A percentile compares a stretch with the other conserved stretches of the same genome.
These are phyloP conservation scores for Caenorhabditis macrosperma DNA, from an alignment of 2,888 invertebrate species.

Conservation along the genomic window DNA sequence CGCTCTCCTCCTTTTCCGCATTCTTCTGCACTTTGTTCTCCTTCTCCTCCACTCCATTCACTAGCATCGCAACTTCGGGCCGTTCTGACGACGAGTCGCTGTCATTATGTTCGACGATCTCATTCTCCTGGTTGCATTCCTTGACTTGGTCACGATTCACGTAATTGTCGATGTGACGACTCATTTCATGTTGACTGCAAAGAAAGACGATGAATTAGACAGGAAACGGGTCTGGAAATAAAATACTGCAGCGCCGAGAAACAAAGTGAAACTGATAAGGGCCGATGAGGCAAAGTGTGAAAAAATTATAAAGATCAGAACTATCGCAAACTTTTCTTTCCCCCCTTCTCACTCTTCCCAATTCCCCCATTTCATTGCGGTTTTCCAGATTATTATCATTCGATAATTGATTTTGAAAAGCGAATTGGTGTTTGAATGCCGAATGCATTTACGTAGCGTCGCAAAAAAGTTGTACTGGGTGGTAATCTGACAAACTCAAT, in stretches of 20 bases:
- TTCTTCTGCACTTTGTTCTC: not conserved
- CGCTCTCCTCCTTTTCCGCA: slow-evolving; percentile 1
- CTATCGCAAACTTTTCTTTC: not conserved
- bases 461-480: not conserved
- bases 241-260: not conserved
- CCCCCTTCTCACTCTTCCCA: too few relatives aligned
- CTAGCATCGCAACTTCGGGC: not conserved
- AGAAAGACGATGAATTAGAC: slow-evolving; percentile 1
- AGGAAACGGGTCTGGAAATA: not conserved
- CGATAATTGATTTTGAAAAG: not conserved
- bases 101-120: not conserved
- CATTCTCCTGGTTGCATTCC: slow-evolving; percentile 12
- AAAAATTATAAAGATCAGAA: slow-evolving; percentile 13
- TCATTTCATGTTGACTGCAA: slow-evolving; percentile 61
- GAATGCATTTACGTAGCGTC: not conserved
- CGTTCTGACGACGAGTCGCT: not conserved
- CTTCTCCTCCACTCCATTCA: slow-evolving; percentile 6
- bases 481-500: slow-evolving; percentile 17
- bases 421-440: not conserved
- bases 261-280: slow-evolving; percentile 1
- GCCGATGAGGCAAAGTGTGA: not conserved
- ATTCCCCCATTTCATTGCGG: not conserved
- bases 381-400: too few relatives aligned
- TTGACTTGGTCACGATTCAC: slow-evolving; percentile 8
- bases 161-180: slow-evolving; percentile 43